Conservation (phyloP, 2,113 vertebrate species). For the Candoia aspera region DNA sequence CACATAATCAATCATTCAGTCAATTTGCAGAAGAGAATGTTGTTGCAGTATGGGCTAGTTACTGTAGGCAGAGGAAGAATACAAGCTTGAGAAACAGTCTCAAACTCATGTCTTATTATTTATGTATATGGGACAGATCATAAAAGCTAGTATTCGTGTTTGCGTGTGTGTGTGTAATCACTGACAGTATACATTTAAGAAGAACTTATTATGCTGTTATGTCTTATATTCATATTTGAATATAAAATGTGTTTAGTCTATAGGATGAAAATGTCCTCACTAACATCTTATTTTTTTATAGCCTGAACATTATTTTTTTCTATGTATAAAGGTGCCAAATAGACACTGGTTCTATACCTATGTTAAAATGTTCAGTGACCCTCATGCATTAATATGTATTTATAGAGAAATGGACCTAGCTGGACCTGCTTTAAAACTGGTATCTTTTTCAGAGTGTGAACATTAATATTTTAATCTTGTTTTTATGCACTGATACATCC, state of each 20-base stretch:
- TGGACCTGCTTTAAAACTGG: background rate
- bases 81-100: background rate
- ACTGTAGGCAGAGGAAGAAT: background rate
- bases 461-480: conserved; percentile 29
- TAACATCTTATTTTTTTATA: background rate
- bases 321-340: background rate
- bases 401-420: background rate
- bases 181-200: background rate
- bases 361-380: background rate
- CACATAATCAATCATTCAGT: background rate
- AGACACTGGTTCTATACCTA: background rate
- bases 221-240: background rate
- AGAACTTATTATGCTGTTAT: background rate
- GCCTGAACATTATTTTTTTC: background rate
- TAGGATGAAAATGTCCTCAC: background rate
- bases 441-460: conserved; percentile 23
- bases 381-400: background rate
- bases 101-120: background rate
- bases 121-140: background rate
- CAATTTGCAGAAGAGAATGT: background rate
- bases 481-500: conserved; percentile 45
- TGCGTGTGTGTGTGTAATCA: background rate
- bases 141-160: background rate
- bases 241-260: background rate
- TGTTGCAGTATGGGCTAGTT: background rate